Base-by-base conservation (phyloP, 92 coral and sea anemone genomes). In the Zoanthus gigantus region DNA sequence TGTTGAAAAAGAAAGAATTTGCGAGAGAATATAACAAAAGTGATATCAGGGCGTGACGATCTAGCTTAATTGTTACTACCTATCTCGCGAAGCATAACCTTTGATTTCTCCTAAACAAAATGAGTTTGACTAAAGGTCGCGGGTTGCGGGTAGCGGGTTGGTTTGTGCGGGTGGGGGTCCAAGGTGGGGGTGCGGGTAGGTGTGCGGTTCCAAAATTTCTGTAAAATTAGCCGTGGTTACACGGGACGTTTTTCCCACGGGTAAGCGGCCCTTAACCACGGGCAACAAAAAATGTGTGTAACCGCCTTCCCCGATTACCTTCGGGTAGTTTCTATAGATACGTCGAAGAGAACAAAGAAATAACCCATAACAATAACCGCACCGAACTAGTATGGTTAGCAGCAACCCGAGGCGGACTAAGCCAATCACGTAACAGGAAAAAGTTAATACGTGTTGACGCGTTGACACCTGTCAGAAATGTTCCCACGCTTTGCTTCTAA, bases 301-400 rank as follows among this genome's bases (percentile, higher is more conserved):
- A 91, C 89, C 89, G 85, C 88, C 84, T 81, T 91, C 60, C 79
- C 84, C 92, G 82, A 82, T 73, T 77, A 75, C 74, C 81, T 66
- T 76, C 47, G 84, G 84, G 60, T 76, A 77, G 77, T 80, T 66
- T 82, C 86, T 83, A 79, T 72, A 76, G 90, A 88, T 76, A 85
- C 86, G 81, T 87, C 79, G 82, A 90, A 86, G 46, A 81, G 91
- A 90, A 90, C 88, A 90, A 90, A 90, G 79, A 74, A 90, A 79
- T 82, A 78, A 60, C 88, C 93, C 91, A 75, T 90, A 90, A 90
- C 91, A 87, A 91, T 90, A 79, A 63, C 88, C 65, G 91, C 53
- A 87, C 88, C 42, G 72, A 82, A 87, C 73, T 74, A 81, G 42
- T 44, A 76, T 47, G 82, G 76, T 86, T 90, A 71, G 50, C 87